Evolutionary conservation across 2,113 vertebrate species (phyloP), one percentile per base, ranked within the genome.

Genomic region (Addax nasomaculatus): DNA sequence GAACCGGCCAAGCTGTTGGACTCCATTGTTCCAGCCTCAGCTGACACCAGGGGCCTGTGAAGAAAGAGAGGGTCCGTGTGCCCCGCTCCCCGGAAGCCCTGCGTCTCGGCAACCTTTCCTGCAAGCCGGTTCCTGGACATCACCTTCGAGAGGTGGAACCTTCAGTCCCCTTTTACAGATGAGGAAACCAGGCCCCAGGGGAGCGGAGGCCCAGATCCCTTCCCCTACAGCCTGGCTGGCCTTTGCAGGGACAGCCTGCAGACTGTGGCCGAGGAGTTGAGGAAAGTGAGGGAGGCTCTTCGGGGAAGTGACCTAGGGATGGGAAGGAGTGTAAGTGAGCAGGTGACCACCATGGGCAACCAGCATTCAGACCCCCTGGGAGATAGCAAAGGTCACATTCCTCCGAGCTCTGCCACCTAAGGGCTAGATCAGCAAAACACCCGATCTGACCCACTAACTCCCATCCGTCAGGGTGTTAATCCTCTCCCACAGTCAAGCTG

Each of bases 91-190:
- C 12, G 3, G 15, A 15, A 12, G 23, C 57, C 5, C 85, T 15
- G 1, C 1, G 0, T 19, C 16, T 53, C 10, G 4, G 85, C 47
- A 15, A 2, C 29, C 2, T 10, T 64, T 27, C 47, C 57, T 29
- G 57, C 27, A 1, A 2, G n/a, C 13, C 9, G 3, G 11, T 36
- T 53, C 36, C 1, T 0, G 45, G 64, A 29, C 6, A 0, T 21
- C 15, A 1, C 45, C 51, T 73, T 62, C 0, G 0, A 67, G n/a
- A 36, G 88, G 25, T 7, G 2, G 19, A 6, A 7, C 7, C 27
- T 81, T 21, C 60, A 60, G 51, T 17, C 84, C 84, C 73, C 25
- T 43, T 73, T 51, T 39, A 2, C 9, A 33, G 58, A 39, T 33
- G 84, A 87, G 27, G 83, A 25, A 67, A 29, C 49, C 33, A 2